Percentiles rank a stretch among this genome's conserved stretches.
Evolutionary conservation across 2,888 invertebrate genomes (phyloP).

Genomic region (Sinopyrophorus schimmeli): DNA sequence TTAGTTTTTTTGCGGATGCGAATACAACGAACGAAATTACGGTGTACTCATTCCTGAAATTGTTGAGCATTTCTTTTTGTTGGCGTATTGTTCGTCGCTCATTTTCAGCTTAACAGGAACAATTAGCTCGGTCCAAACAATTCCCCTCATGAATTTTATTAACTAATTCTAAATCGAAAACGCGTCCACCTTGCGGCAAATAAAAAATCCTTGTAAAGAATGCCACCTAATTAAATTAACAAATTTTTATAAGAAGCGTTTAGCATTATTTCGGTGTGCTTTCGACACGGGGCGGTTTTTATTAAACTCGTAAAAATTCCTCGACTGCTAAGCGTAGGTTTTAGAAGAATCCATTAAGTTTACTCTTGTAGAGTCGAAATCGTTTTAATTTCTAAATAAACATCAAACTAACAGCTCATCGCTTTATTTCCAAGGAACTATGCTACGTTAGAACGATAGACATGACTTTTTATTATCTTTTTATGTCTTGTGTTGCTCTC

Average conservation of each 20-base stretch:
- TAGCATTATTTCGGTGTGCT: constrained; percentile 10
- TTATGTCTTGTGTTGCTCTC: no score
- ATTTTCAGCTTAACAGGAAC: constrained; percentile 21
- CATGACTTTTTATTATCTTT: no score
- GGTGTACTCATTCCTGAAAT: constrained; percentile 51
- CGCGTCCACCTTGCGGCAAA: no score
- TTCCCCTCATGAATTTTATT: constrained; percentile 8
- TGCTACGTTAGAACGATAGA: constrained; percentile 7
- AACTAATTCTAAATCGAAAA: no score
- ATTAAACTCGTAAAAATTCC: constrained; percentile 24
- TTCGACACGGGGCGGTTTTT: constrained; percentile 21
- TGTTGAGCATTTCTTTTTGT: constrained; percentile 22
- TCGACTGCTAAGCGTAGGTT: constrained; percentile 2
- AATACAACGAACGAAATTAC: constrained; percentile 50
- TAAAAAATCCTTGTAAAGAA: constrained; percentile 18
- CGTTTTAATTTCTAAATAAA: constrained; percentile 13
- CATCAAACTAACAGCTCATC: constrained; percentile 12
- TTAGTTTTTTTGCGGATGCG: constrained; percentile 31
- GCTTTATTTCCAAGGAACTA: constrained; percentile 7
- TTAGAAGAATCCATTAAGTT: constrained; percentile 7
- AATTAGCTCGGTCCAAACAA: constrained; percentile 11
- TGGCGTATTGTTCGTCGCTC: constrained; percentile 15
- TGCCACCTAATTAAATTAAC: constrained; percentile 19
- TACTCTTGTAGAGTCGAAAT: constrained; percentile 5
- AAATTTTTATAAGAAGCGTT: constrained; percentile 16